These are phyloP conservation scores for Ariopsis seemanni DNA, from an alignment of 2,113 vertebrate genomes.

Conservation along the genomic window DNA sequence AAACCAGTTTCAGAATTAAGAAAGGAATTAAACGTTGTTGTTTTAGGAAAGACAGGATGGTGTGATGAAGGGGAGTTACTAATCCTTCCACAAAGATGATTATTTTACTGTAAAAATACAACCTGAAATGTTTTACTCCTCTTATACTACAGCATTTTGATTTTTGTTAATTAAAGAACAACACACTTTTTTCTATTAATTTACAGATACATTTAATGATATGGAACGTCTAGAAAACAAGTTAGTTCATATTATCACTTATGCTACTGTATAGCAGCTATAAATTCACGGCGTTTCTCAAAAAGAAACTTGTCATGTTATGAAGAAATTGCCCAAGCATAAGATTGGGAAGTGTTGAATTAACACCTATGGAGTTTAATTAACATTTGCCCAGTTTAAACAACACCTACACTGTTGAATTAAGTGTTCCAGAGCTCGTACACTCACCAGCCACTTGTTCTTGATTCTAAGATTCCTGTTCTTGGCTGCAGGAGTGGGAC, in stretches of 20 bases:
- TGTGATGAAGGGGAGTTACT: neutral
- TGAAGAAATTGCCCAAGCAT: neutral
- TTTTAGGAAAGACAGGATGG: neutral
- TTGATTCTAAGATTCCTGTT: no score
- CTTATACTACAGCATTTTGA: neutral
- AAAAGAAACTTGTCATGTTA: neutral
- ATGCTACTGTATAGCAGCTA: neutral
- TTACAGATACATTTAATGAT: neutral
- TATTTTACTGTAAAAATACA: neutral
- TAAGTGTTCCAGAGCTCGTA: neutral
- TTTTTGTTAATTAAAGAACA: neutral
- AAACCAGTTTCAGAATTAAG: neutral
- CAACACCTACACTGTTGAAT: neutral
- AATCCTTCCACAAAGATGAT: neutral
- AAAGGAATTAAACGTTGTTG: neutral
- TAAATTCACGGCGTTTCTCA: neutral
- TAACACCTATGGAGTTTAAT: neutral
- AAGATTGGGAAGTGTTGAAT: neutral
- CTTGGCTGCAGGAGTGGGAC: no score
- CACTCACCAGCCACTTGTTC: no score
- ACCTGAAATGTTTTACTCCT: neutral
- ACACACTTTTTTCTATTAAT: neutral
- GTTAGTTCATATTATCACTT: neutral
- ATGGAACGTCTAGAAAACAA: neutral
- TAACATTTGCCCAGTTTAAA: neutral